Evolutionary conservation across 2,888 invertebrate species (phyloP).

Genomic region (Sialis fuliginosa): DNA sequence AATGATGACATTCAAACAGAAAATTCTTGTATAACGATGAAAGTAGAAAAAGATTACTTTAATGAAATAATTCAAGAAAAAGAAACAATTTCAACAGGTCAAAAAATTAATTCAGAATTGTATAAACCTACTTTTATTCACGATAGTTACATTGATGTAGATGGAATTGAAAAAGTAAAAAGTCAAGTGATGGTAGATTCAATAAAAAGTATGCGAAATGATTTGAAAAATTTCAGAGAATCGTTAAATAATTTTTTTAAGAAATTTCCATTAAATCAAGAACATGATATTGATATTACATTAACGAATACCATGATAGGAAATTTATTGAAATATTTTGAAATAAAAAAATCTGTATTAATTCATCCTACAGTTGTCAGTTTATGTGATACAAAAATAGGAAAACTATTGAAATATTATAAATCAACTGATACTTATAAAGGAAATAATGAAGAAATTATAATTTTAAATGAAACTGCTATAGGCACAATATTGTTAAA

Average conservation of each 20-base stretch:
- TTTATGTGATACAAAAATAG: neutral
- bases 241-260: slow-evolving; percentile 6
- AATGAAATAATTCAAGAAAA: neutral
- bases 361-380: neutral
- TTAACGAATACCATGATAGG: neutral
- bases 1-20: neutral
- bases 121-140: neutral
- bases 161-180: slow-evolving; percentile 1
- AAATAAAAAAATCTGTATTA: neutral
- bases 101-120: neutral
- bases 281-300: neutral
- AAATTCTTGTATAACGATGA: neutral
- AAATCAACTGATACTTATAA: too few relatives aligned
- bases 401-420: neutral
- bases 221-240: slow-evolving; percentile 6
- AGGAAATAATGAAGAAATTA: too few relatives aligned
- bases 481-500: too few relatives aligned
- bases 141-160: neutral
- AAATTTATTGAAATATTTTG: neutral
- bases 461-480: too few relatives aligned
- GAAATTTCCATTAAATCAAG: neutral
- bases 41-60: neutral
- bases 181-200: slow-evolving; percentile 3
- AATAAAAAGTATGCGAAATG: slow-evolving; percentile 5
- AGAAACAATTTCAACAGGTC: neutral